Percentiles rank a stretch among this genome's conserved stretches.
These are phyloP conservation scores for Hipposideros larvatus DNA, from an alignment of 2,797 vertebrate species.

Conservation along the genomic window DNA sequence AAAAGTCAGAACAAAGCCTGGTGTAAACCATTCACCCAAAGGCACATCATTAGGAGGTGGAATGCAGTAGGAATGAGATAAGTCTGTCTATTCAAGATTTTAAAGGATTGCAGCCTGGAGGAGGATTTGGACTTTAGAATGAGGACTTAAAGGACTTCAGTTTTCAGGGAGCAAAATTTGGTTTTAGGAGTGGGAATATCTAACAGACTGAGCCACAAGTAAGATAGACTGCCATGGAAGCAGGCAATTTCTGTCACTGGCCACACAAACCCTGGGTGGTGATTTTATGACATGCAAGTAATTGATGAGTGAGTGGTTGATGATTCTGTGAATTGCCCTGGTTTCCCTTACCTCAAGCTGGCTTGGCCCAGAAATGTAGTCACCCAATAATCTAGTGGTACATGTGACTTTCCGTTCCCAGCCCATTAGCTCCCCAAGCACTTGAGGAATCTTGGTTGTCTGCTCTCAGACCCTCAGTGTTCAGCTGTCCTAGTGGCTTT, in stretches of 20 bases:
- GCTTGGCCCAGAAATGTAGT: not conserved
- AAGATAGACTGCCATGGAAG: not conserved
- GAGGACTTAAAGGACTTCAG: not conserved
- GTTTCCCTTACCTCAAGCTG: not conserved
- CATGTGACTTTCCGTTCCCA: not conserved
- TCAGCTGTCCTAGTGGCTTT: not conserved
- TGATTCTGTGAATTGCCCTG: not conserved
- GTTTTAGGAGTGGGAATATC: not conserved
- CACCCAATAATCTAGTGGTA: not conserved
- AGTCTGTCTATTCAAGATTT: slow-evolving; percentile 2
- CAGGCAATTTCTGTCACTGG: not conserved
- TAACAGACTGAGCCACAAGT: not conserved
- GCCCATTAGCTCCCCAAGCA: no score
- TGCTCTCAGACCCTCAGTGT: not conserved
- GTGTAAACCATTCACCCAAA: not conserved
- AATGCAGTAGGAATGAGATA: not conserved
- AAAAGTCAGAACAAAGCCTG: not conserved
- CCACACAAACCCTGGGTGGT: not conserved
- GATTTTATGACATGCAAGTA: not conserved
- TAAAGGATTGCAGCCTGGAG: not conserved
- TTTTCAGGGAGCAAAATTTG: not conserved
- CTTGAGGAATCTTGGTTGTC: not conserved
- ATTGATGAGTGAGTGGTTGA: not conserved
- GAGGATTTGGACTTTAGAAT: slow-evolving; percentile 48
- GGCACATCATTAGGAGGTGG: not conserved